These are phyloP conservation scores for Hemicrepidius hirtus DNA, from an alignment of 2,888 invertebrate species.

Conservation along the genomic window DNA sequence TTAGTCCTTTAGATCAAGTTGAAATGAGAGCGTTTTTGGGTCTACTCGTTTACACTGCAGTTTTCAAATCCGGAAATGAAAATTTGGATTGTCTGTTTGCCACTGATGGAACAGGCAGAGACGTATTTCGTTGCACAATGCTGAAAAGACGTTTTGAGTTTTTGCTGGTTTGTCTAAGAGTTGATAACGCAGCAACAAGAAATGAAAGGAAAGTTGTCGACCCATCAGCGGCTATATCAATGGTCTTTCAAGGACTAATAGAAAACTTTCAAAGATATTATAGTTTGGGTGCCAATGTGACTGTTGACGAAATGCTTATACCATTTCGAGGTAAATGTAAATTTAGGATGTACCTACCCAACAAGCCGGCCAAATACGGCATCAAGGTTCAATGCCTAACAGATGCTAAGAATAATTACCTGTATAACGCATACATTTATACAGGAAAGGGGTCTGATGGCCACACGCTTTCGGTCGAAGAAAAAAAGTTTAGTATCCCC, in stretches of 20 bases:
- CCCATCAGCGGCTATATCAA: slow-evolving; percentile 35
- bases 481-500: no score
- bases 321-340: slow-evolving; percentile 52
- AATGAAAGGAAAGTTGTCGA: slow-evolving; percentile 34
- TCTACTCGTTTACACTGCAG: neutral
- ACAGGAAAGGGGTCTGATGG: no score
- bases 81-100: neutral
- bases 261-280: no score
- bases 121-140: slow-evolving; percentile 36
- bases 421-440: no score
- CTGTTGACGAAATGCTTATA: slow-evolving; percentile 56
- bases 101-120: slow-evolving; percentile 11
- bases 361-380: slow-evolving; percentile 54
- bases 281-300: slow-evolving; percentile 46
- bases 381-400: slow-evolving; percentile 50
- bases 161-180: slow-evolving; percentile 31
- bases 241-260: neutral
- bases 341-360: slow-evolving; percentile 55
- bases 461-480: no score
- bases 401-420: slow-evolving; percentile 35
- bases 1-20: no score
- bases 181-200: slow-evolving; percentile 29
- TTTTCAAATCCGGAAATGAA: slow-evolving; percentile 8
- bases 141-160: slow-evolving; percentile 18
- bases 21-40: slow-evolving; percentile 2